Base-by-base conservation (phyloP, 2,113 vertebrate genomes). In the Lathamus discolor region DNA sequence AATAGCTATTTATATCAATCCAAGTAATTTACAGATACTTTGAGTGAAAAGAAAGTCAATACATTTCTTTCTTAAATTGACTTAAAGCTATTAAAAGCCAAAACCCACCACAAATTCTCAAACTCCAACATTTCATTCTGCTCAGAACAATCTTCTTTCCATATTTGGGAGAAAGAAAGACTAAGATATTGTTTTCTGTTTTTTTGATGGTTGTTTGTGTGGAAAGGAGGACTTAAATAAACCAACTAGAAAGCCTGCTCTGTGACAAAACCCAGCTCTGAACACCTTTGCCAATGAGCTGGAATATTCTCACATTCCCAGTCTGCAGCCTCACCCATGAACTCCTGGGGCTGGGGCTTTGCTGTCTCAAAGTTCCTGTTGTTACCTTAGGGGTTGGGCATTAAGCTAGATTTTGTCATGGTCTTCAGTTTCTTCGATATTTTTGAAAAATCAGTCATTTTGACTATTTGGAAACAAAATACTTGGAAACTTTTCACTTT, bases 221-320 rank as follows among this genome's bases (percentile, higher is more conserved):
- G 27, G 55, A 75, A 62, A 75, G 9, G 13, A 72, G 37, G 15
- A 35, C 31, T 37, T 63, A 33, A 11, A 48, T 35, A 70, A 68
- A 19, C n/a, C 43, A 64, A 7, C 1, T 31, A 33, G 64, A 93
- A 90, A 76, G 19, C 4, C 55, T 46, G 8, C 4, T 78, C 19
- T 70, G 2, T 20, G 3, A 67, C 55, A 79, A 70, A 66, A 39
- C 2, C 11, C 31, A 63, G 8, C 17, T 75, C 69, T 51, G 48
- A 51, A 29, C 10, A 64, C 8, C 27, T 64, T 66, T 62, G 49
- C 20, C 46, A 67, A 27, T 49, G 49, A 80, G 18, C 24, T 59
- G 17, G 37, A 81, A 72, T 5, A 61, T 84, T 84, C 19, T 29
- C 0, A 0, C 29, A 33, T 7, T 89, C 25, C 25, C 51, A 25